phyloP scores from a whole-genome alignment of 2,888 invertebrate species.

The Crocallis elinguaria region DNA sequence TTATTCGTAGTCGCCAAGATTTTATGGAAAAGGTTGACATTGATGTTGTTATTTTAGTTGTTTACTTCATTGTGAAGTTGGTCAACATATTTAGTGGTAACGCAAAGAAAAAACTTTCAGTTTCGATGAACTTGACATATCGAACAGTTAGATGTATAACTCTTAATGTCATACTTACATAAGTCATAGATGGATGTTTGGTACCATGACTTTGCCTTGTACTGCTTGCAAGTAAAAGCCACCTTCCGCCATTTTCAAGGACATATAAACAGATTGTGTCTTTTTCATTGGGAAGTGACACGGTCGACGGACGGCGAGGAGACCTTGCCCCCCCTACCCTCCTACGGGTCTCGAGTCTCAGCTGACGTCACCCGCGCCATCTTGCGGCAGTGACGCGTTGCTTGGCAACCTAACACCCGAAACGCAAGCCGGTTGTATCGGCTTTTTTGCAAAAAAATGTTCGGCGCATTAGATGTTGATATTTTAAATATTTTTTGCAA shows the following conservation, averaged over 20 bases:
- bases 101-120: slow-evolving; percentile 57
- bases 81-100: neutral
- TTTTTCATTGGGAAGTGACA: slow-evolving; percentile 81
- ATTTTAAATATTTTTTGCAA: too few species aligned
- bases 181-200: slow-evolving; percentile 40
- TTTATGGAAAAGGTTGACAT: slow-evolving; percentile 40
- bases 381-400: slow-evolving; percentile 78
- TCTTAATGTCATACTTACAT: slow-evolving; percentile 53
- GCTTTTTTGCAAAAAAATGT: slow-evolving; percentile 37
- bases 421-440: slow-evolving; percentile 54
- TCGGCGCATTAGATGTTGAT: neutral
- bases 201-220: slow-evolving; percentile 17
- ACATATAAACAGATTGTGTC: slow-evolving; percentile 63
- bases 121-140: slow-evolving; percentile 74
- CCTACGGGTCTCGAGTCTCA: slow-evolving; percentile 48
- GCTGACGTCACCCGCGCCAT: slow-evolving; percentile 82
- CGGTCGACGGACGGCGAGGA: slow-evolving; percentile 65
- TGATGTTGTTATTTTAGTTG: slow-evolving; percentile 54
- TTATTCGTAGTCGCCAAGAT: slow-evolving; percentile 3
- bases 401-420: slow-evolving; percentile 73
- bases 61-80: slow-evolving; percentile 7
- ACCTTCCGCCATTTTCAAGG: slow-evolving; percentile 70
- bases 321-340: slow-evolving; percentile 66
- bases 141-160: slow-evolving; percentile 54
- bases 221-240: neutral